Base-by-base conservation (phyloP, 2,888 invertebrate species). In the Agrochola lota region DNA sequence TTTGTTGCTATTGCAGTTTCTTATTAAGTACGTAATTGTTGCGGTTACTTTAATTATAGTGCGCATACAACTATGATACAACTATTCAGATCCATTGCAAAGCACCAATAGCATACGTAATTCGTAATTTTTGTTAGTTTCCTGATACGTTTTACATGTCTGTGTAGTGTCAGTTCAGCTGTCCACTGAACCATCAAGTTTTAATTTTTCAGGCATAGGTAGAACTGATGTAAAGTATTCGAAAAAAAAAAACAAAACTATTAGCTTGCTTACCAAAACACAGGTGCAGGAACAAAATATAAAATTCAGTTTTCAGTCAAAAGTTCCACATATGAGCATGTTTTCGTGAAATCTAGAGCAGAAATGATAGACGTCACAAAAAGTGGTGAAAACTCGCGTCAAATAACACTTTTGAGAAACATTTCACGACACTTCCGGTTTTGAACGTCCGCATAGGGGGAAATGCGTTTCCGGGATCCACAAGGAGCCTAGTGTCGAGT, bases 341-440 rank as follows among this genome's bases (percentile, higher is more conserved):
- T 84, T 94, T 91, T 90, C 70, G 60, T 79, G 55, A 80, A 82
- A 35, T 70, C 59, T 73, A 55, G 59, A 79, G 75, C 77, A 72
- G 79, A 80, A 82, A 86, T 88, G 78, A 88, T 80, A 81, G 87
- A 83, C 87, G 90, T 93, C 94, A 94, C 93, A 92, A 93, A 91
- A 85, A 89, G 86, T 85, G 83, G 71, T 85, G 79, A 80, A 91
- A 91, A 91, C 92, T 90, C 85, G 88, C 91, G 91, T 95, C 94
- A 95, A 94, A 94, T 91, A 93, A 91, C 95, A 95, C 95, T 93
- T 90, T 91, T 86, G 84, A 86, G 74, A 91, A 94, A 91, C 95
- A 95, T 95, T 91, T 93, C 95, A 94, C 93, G 91, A 86, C 95
- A 95, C 95, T 93, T 85, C 84, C 85, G 72, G 89, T 92, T 91